Evolutionary conservation across 2,797 vertebrate genomes (phyloP).

Genomic region (Hippoglossus hippoglossus): DNA sequence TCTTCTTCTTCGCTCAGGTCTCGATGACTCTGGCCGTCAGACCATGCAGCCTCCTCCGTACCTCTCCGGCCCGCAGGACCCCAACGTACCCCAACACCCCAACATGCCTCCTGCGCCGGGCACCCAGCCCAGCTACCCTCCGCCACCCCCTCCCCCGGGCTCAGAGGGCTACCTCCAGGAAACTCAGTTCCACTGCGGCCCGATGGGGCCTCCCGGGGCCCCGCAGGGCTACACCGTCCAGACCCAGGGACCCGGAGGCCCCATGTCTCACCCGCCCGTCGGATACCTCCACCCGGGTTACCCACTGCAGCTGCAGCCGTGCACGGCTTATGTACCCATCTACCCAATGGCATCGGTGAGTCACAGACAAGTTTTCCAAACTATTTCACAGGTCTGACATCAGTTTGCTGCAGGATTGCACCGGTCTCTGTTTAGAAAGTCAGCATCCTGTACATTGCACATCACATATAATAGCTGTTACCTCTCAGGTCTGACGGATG

Average conservation of each 20-base stretch:
- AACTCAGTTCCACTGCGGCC: slow-evolving; percentile 85
- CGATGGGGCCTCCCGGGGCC: slow-evolving; percentile 71
- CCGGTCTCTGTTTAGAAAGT: not conserved
- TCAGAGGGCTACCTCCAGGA: slow-evolving; percentile 87
- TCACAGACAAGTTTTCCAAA: slow-evolving; percentile 37
- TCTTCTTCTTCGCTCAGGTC: slow-evolving; percentile 74
- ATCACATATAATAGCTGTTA: not conserved
- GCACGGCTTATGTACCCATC: slow-evolving; percentile 93
- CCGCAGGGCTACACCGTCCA: slow-evolving; percentile 91
- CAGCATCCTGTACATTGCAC: not conserved
- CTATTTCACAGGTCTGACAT: slow-evolving; percentile 42
- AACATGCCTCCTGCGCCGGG: slow-evolving; percentile 69
- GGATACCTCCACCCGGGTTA: slow-evolving; percentile 92
- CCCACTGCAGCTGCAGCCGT: slow-evolving; percentile 93
- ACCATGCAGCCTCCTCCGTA: slow-evolving; percentile 89
- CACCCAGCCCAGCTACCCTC: slow-evolving; percentile 82
- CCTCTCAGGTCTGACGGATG: too few relatives aligned
- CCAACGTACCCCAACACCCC: slow-evolving; percentile 78
- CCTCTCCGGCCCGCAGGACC: slow-evolving; percentile 79
- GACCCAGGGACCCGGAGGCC: slow-evolving; percentile 86
- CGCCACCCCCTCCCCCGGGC: slow-evolving; percentile 79
- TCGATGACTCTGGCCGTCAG: slow-evolving; percentile 86
- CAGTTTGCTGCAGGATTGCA: slow-evolving; percentile 32
- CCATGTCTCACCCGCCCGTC: slow-evolving; percentile 84
- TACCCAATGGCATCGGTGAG: slow-evolving; percentile 94